A percentile compares a stretch with the other conserved stretches of the same genome.
Conservation (phyloP, 2,888 invertebrate genomes). For the Chymomyza caudatula region DNA sequence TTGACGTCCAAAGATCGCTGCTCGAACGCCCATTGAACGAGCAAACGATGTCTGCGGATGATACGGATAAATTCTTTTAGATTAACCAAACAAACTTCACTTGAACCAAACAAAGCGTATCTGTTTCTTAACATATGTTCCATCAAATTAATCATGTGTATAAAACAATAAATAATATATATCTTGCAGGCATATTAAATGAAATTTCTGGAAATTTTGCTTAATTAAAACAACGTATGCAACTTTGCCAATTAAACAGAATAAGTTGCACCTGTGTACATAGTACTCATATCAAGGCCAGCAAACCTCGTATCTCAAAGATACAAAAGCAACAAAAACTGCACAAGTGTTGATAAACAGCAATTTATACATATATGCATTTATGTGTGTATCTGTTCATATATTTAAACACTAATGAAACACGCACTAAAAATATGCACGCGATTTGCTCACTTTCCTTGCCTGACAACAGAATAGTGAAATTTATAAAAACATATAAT, state of each 20-base stretch:
- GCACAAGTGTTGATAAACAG: neutral
- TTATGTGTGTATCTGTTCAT: neutral
- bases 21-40: too few species aligned
- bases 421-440: conserved; percentile 55
- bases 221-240: neutral
- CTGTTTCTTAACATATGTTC: too few species aligned
- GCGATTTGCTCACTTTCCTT: conserved; percentile 16
- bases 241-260: neutral
- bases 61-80: too few species aligned
- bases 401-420: conserved; percentile 13
- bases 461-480: conserved; percentile 57
- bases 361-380: neutral
- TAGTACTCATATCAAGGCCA: neutral
- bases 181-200: neutral
- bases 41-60: too few species aligned
- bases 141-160: too few species aligned
- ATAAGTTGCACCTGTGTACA: neutral
- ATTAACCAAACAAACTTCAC: too few species aligned
- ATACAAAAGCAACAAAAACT: neutral
- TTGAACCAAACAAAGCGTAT: too few species aligned
- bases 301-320: neutral
- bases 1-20: too few species aligned
- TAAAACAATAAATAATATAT: too few species aligned
- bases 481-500: conserved; percentile 22
- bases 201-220: neutral